Evolutionary conservation across 1,140 invertebrate genomes (phyloP).

Genomic region (Drosophila parabipectinata): DNA sequence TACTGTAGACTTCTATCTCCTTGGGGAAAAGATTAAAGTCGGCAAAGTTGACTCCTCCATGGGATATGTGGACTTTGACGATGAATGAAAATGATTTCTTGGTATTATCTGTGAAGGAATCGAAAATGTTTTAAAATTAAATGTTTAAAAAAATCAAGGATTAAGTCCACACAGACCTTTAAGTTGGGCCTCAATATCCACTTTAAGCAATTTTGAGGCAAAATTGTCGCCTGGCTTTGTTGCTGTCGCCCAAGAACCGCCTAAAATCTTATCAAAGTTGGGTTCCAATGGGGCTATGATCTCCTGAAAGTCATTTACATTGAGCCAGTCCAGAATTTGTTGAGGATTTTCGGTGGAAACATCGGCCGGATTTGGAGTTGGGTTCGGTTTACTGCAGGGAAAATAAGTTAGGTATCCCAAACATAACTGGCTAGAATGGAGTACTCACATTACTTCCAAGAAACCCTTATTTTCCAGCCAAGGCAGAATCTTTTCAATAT

Average conservation of each 20-base stretch:
- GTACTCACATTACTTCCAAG: slow-evolving; percentile 50
- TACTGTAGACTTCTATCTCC: slow-evolving; percentile 45
- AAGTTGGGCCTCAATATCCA: slow-evolving; percentile 44
- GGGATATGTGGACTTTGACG: slow-evolving; percentile 23
- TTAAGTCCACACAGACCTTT: slow-evolving; percentile 19
- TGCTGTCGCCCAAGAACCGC: slow-evolving; percentile 14
- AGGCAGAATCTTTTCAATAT: slow-evolving; percentile 63
- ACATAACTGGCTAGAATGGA: background rate
- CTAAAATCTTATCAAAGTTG: slow-evolving; percentile 42
- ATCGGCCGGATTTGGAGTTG: background rate
- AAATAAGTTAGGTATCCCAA: background rate
- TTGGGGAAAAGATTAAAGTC: slow-evolving; percentile 46
- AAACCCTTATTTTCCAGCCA: slow-evolving; percentile 72
- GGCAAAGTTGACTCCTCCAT: slow-evolving; percentile 1
- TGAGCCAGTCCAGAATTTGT: slow-evolving; percentile 39
- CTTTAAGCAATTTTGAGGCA: slow-evolving; percentile 28
- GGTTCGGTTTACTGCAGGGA: background rate
- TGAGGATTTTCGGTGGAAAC: background rate
- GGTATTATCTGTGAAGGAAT: slow-evolving; percentile 15
- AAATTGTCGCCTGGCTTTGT: slow-evolving; percentile 57
- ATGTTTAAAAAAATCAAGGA: background rate
- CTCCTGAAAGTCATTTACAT: slow-evolving; percentile 34
- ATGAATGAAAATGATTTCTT: slow-evolving; percentile 40
- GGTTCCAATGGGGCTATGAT: slow-evolving; percentile 35
- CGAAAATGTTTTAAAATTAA: background rate